A percentile compares a stretch with the other conserved stretches of the same genome.
Evolutionary conservation across 2,888 invertebrate genomes (phyloP).

Genomic region (Drosophila seclusa): DNA sequence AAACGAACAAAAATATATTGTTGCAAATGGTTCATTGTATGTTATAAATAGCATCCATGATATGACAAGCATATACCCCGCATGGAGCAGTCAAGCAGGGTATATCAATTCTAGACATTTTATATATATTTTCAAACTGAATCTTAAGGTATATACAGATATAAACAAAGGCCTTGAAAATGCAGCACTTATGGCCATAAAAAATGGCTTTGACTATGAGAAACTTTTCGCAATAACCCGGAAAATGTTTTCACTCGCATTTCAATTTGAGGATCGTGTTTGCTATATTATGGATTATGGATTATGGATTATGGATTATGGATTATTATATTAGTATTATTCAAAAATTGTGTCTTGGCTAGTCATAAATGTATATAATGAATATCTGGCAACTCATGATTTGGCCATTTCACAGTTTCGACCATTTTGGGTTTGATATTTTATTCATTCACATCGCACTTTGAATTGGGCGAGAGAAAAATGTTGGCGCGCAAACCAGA

Average conservation of each 20-base stretch:
- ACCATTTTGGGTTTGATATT: not conserved
- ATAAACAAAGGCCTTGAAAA: not conserved
- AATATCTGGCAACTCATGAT: not conserved
- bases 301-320: no score
- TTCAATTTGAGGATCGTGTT: no score
- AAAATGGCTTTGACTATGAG: no score
- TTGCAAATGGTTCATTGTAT: not conserved
- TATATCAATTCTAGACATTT: not conserved
- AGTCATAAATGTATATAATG: not conserved
- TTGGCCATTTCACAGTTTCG: not conserved
- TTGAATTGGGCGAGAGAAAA: conserved; percentile 32
- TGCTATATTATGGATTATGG: no score
- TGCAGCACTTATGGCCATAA: not conserved
- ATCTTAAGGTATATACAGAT: not conserved
- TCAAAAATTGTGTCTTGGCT: not conserved
- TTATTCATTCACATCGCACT: conserved; percentile 21
- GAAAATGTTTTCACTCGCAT: no score
- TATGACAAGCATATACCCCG: not conserved
- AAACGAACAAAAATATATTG: not conserved
- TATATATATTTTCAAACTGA: no score
- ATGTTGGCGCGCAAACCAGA: conserved; percentile 56
- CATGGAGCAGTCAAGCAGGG: not conserved
- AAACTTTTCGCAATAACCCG: no score
- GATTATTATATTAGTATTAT: no score
- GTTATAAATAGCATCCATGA: not conserved